A percentile compares a stretch with the other conserved stretches of the same genome.
phyloP scores from a whole-genome alignment of 2,113 vertebrate genomes.

The Poeciliopsis retropinna region DNA sequence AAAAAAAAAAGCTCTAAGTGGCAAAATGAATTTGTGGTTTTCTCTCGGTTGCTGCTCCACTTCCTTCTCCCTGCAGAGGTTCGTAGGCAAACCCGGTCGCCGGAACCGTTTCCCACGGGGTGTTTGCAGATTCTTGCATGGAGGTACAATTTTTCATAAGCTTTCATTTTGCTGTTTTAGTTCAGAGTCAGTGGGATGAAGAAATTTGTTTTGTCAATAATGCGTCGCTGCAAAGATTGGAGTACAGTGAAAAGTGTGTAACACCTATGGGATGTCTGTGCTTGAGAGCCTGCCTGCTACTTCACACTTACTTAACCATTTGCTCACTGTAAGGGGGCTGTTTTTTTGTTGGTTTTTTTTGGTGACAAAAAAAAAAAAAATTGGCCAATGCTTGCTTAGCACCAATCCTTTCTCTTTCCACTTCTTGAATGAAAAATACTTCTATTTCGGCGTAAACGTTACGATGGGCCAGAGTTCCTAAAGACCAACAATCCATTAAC shows the following conservation, averaged over 20 bases:
- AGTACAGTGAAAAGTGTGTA: not conserved
- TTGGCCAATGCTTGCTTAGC: not conserved
- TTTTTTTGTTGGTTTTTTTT: not conserved
- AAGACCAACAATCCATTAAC: not conserved
- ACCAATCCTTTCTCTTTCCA: not conserved
- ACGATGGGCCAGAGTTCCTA: no score
- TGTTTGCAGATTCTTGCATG: not conserved
- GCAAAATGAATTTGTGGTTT: not conserved
- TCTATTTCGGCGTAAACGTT: no score
- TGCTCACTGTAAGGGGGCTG: not conserved
- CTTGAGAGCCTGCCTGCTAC: not conserved
- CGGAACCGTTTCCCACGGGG: not conserved
- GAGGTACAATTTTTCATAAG: not conserved
- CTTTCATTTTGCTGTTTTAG: not conserved
- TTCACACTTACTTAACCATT: not conserved
- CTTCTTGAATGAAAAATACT: not conserved
- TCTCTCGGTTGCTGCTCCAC: not conserved
- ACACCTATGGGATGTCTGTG: not conserved
- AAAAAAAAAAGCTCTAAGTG: not conserved
- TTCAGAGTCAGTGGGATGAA: not conserved
- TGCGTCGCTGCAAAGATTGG: not conserved
- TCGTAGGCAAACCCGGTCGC: not conserved
- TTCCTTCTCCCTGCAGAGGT: not conserved
- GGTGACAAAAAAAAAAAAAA: not conserved
- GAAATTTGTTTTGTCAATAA: not conserved